Base-by-base conservation (phyloP, 2,888 invertebrate species). In the Brenthis hecate region DNA sequence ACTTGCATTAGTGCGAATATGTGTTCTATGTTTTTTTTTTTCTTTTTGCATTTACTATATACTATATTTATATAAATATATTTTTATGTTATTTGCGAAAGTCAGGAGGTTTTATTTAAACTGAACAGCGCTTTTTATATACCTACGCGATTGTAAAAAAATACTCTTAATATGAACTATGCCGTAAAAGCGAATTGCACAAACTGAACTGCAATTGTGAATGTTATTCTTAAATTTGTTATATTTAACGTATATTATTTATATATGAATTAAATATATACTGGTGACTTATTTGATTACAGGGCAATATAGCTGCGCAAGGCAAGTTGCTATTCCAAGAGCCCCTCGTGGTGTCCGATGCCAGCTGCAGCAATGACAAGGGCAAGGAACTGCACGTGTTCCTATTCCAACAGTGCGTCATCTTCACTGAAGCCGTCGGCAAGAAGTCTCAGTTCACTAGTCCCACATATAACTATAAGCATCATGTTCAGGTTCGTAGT, bases 281-380 rank as follows among this genome's bases (percentile, higher is more conserved):
- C 14, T 23, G 50, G 50, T 32, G 2, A 50, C 8, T 28, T n/a
- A 54, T 60, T 66, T 55, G 14, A 66, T 92, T 94, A 61, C 91
- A 98, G 96, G 98, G 99, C 65, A 99, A 99, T 93, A 98, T 99
- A 77, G 98, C 98, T 60, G 97, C 98, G 55, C 99, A 99, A 91
- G 99, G 99, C 70, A 98, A 98, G 89, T 94, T 99, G 72, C 91
- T 99, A 72, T 94, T 98, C 70, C 98, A 98, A 82, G 98, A 97
- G 65, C 94, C 95, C 32, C 92, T 98, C 74, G 85, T 93, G 63
- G 97, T 96, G 77, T 93, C 95, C 0, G 97, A 97, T 78, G 93
- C 94, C 16, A 91, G 91, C 73, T 83, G 88, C 68, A 80, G 83
- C 65, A 86, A 79, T 71, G 89, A 89, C 70, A 86, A 85, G 73